Evolutionary conservation across 1,140 invertebrate genomes (phyloP).

Genomic region (Cydia amplana): DNA sequence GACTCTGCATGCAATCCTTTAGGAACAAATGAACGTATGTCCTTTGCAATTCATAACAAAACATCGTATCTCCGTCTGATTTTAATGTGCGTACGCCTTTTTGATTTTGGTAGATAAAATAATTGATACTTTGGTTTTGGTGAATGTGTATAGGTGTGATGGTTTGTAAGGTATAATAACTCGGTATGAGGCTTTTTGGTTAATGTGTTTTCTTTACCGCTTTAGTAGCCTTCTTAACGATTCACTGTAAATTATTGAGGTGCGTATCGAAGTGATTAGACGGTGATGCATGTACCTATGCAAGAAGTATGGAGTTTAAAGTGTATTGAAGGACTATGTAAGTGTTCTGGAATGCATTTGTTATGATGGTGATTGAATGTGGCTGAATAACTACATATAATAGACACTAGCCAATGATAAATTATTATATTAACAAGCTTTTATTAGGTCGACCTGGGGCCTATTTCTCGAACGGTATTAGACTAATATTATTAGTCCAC

Average conservation of each 20-base stretch:
- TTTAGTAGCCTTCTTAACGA: constrained; percentile 23
- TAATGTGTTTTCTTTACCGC: constrained; percentile 30
- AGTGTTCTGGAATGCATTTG: constrained; percentile 19
- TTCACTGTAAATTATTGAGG: constrained; percentile 11
- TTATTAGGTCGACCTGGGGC: no score
- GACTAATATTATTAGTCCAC: no score
- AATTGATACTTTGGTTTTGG: constrained; percentile 26
- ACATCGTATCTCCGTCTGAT: background rate
- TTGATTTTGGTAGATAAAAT: constrained; percentile 39
- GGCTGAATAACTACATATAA: background rate
- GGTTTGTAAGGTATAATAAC: constrained; percentile 60
- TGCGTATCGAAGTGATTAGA: constrained; percentile 33
- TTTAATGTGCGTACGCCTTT: background rate
- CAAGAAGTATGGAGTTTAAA: background rate
- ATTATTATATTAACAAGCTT: no score
- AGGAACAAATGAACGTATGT: constrained; percentile 2
- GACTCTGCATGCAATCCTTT: background rate
- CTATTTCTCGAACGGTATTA: no score
- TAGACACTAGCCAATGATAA: no score
- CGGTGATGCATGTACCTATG: constrained; percentile 13
- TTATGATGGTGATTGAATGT: constrained; percentile 2
- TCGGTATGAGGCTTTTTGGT: constrained; percentile 53
- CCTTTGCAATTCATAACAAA: background rate
- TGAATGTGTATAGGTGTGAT: constrained; percentile 51
- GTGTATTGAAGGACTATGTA: constrained; percentile 28